These are phyloP conservation scores for Nymphalis polychloros DNA, from an alignment of 2,888 invertebrate species.

Conservation along the genomic window DNA sequence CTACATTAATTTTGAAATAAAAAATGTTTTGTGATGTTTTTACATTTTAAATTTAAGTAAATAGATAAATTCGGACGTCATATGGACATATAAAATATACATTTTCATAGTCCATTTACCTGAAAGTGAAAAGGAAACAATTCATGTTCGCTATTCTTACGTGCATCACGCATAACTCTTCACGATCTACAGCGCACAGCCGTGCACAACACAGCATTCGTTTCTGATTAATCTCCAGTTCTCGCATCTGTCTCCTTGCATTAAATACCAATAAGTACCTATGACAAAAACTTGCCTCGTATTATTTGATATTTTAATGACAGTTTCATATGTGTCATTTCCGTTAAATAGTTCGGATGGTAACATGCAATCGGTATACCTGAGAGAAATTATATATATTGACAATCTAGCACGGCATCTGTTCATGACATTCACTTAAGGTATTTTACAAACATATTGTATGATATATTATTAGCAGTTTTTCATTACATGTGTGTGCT, in stretches of 20 bases:
- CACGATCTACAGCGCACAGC: slow-evolving; percentile 25
- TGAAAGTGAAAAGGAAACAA: slow-evolving; percentile 74
- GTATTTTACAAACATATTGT: not conserved
- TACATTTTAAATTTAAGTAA: not conserved
- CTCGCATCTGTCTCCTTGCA: slow-evolving; percentile 40
- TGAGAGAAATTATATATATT: slow-evolving; percentile 65
- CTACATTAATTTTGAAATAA: not conserved
- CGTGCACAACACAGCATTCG: slow-evolving; percentile 31
- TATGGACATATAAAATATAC: slow-evolving; percentile 1
- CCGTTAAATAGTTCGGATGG: slow-evolving; percentile 75
- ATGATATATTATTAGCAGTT: not conserved
- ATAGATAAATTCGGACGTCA: not conserved
- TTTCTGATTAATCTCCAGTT: slow-evolving; percentile 50
- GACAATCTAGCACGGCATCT: slow-evolving; percentile 39
- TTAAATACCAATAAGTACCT: slow-evolving; percentile 37
- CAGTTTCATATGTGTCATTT: slow-evolving; percentile 73
- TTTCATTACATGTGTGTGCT: not conserved
- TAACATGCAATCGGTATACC: slow-evolving; percentile 66
- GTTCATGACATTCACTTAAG: slow-evolving; percentile 2
- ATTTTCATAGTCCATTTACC: slow-evolving; percentile 45
- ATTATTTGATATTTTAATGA: slow-evolving; percentile 70
- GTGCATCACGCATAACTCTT: slow-evolving; percentile 51
- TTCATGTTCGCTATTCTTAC: slow-evolving; percentile 50
- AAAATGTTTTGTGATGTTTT: not conserved
- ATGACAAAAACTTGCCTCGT: slow-evolving; percentile 48